Conservation (phyloP, 2,888 invertebrate genomes). For the Portevinia maculata region DNA sequence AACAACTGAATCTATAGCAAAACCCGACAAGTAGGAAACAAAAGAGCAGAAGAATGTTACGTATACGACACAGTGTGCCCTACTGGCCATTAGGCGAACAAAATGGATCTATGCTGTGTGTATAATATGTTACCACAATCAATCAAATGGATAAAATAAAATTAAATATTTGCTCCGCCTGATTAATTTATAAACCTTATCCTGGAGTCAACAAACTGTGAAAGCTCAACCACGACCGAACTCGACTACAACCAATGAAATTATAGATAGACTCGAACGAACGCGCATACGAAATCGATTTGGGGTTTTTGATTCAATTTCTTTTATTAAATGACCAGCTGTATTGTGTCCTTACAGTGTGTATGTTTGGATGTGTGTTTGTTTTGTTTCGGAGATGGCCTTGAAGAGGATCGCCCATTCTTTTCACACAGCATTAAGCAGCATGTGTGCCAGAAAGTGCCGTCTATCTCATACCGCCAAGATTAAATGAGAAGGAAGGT, state of each 20-base stretch:
- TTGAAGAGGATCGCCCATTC: slow-evolving; percentile 36
- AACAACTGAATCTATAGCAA: slow-evolving; percentile 13
- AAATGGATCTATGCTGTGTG: slow-evolving; percentile 18
- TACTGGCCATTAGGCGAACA: slow-evolving; percentile 51
- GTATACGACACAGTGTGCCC: slow-evolving; percentile 52
- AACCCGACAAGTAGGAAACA: slow-evolving; percentile 1
- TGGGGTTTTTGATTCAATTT: slow-evolving; percentile 60
- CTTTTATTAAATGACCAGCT: slow-evolving; percentile 50
- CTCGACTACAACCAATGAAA: not conserved
- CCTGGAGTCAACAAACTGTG: slow-evolving; percentile 64
- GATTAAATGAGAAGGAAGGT: slow-evolving; percentile 16
- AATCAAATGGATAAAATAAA: slow-evolving; percentile 70
- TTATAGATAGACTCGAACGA: not conserved
- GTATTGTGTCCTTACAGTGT: not conserved
- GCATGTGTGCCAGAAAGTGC: slow-evolving; percentile 54
- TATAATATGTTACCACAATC: slow-evolving; percentile 65
- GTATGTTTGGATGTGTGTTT: not conserved
- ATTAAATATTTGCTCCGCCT: slow-evolving; percentile 72
- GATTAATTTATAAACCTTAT: slow-evolving; percentile 72
- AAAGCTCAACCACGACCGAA: slow-evolving; percentile 29
- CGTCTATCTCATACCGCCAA: slow-evolving; percentile 1
- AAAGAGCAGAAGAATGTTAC: slow-evolving; percentile 40
- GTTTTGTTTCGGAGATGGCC: slow-evolving; percentile 33
- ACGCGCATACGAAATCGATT: slow-evolving; percentile 51
- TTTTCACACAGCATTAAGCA: not conserved